Conservation (phyloP, 2,797 vertebrate species). For the Xyrichtys novacula region DNA sequence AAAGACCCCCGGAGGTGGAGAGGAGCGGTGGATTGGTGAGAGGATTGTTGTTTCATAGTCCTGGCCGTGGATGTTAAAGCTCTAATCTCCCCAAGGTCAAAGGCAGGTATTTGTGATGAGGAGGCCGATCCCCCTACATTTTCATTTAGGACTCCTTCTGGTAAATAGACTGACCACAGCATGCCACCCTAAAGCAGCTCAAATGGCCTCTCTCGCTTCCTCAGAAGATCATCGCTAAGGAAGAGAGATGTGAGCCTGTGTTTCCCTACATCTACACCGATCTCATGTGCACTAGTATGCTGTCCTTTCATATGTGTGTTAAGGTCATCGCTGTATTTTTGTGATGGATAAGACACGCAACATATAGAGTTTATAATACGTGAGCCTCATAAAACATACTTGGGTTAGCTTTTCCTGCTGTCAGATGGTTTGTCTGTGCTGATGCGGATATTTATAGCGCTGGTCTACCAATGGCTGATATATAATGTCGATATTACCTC, state of each 20-base stretch:
- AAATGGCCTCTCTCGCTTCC: slow-evolving; percentile 34
- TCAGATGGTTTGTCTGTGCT: too few species aligned
- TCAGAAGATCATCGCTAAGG: slow-evolving; percentile 42
- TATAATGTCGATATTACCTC: too few species aligned
- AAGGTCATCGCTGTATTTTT: too few species aligned
- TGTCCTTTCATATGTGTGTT: not conserved
- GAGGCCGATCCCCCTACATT: slow-evolving; percentile 44
- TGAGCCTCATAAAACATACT: too few species aligned
- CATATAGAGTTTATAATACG: too few species aligned
- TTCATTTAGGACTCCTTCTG: slow-evolving; percentile 49
- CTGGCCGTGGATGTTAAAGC: slow-evolving; percentile 51
- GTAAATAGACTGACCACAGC: slow-evolving; percentile 48
- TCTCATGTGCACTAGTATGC: not conserved
- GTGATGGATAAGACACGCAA: too few species aligned
- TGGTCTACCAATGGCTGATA: too few species aligned
- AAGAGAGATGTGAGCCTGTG: slow-evolving; percentile 17
- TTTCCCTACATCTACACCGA: slow-evolving; percentile 9
- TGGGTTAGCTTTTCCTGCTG: too few species aligned
- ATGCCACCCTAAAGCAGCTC: slow-evolving; percentile 31
- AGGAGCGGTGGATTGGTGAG: slow-evolving; percentile 30
- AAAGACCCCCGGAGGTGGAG: slow-evolving; percentile 52
- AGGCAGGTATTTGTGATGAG: slow-evolving; percentile 45
- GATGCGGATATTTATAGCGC: too few species aligned
- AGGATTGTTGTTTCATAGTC: slow-evolving; percentile 59
- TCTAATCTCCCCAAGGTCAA: slow-evolving; percentile 68